Base-by-base conservation (phyloP, 2,797 vertebrate species). In the Falco rusticolus region DNA sequence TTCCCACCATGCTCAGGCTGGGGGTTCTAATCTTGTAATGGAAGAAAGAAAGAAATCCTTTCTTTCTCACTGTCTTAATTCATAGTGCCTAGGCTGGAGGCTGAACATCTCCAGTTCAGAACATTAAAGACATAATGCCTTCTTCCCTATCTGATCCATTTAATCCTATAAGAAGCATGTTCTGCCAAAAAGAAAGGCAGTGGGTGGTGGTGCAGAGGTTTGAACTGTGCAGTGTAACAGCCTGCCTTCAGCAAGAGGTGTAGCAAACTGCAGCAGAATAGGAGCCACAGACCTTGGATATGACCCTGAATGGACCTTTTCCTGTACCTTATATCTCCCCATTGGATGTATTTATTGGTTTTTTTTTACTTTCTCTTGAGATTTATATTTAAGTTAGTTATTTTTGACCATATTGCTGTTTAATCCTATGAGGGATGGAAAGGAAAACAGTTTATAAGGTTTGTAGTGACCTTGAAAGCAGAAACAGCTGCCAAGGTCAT, bases 401-500 rank as follows among this genome's bases (percentile, higher is more conserved):
- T 83, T 97, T 96, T 97, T 97, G 9, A 84, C 85, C 87, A 69
- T 72, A 93, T 41, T 71, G 85, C 39, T 96, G 47, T 94, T 96
- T 90, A 97, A 96, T 91, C 57, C 93, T 93, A 69, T 71, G 89
- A 87, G 89, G 68, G 76, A 84, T 70, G 56, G 72, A 94, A 97
- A 97, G 45, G 84, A 93, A 84, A 97, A 94, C 89, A 84, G 74
- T 90, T 97, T 96, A 93, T 94, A 91, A 95, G 83, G 60, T 89
- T 96, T 69, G 80, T 77, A 89, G 43, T 74, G 94, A 97, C 94
- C 92, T 97, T 97, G 89, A 97, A 97, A 97, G 85, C 79, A 97
- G 96, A 95, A 97, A 96, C 94, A 97, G 87, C 96, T 97, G 96
- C 74, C 89, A 89, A 87, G 70, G 85, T 93, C 81, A 21, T 28